These are phyloP conservation scores for Callithrix jacchus DNA, from an alignment of 2,113 vertebrate species.

Conservation along the genomic window DNA sequence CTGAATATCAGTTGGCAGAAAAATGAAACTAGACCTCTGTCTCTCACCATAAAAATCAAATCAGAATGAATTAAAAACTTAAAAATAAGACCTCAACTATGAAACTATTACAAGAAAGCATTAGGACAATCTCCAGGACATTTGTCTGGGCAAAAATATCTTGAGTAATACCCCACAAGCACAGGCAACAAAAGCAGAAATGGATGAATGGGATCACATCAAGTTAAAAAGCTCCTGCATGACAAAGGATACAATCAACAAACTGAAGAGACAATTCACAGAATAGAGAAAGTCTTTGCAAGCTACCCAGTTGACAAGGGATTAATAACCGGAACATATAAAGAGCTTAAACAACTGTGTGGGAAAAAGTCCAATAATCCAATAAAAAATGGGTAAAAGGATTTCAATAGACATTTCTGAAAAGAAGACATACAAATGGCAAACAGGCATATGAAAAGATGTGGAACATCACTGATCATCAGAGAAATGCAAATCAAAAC, in stretches of 20 bases:
- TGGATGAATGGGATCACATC: background rate
- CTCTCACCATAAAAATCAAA: background rate
- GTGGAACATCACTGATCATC: background rate
- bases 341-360: background rate
- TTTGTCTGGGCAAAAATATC: background rate
- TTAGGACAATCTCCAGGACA: background rate
- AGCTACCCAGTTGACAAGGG: background rate
- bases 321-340: background rate
- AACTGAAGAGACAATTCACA: background rate
- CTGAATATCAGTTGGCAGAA: background rate
- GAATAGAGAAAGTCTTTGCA: background rate
- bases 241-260: background rate
- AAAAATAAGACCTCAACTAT: background rate
- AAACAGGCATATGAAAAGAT: background rate
- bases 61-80: background rate
- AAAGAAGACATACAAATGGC: background rate
- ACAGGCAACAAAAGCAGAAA: background rate
- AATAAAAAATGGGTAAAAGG: background rate
- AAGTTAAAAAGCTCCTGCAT: background rate
- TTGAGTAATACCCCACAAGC: background rate
- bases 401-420: background rate
- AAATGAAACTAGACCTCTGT: background rate
- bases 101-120: background rate
- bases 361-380: background rate
- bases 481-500: background rate